These are phyloP conservation scores for Geophilus truncorum DNA, from an alignment of 2,888 invertebrate genomes.

Conservation along the genomic window DNA sequence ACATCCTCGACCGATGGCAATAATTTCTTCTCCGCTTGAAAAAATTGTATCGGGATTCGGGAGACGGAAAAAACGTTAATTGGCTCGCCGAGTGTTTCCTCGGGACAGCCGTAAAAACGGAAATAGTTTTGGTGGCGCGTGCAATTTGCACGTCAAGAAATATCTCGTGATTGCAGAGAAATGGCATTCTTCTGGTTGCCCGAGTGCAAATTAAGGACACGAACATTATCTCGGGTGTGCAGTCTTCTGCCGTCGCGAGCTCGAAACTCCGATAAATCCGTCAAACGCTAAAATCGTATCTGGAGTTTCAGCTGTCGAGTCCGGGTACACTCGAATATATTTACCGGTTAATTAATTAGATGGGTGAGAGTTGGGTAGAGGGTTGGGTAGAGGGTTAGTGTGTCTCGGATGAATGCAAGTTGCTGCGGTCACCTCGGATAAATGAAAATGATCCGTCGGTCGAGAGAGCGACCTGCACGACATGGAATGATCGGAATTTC, in stretches of 20 bases:
- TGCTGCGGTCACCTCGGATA: neutral
- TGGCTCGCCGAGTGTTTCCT: constrained; percentile 1
- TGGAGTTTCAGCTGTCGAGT: neutral
- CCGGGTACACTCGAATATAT: neutral
- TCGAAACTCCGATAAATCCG: neutral
- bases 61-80: neutral
- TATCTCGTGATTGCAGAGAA: neutral
- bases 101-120: neutral
- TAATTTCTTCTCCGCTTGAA: neutral
- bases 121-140: neutral
- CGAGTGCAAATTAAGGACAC: constrained; percentile 27
- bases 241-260: neutral
- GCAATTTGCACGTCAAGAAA: constrained; percentile 25
- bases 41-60: neutral
- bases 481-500: neutral
- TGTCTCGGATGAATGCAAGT: neutral
- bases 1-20: neutral
- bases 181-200: constrained; percentile 27
- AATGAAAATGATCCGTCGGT: neutral
- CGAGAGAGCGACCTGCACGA: neutral
- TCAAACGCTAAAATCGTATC: neutral
- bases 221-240: constrained; percentile 21
- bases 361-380: neutral
- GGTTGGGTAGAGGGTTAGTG: neutral
- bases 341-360: neutral